A percentile compares a stretch with the other conserved stretches of the same genome.
Evolutionary conservation across 2,888 invertebrate species (phyloP).

Genomic region (Pollenia griseotomentosa): DNA sequence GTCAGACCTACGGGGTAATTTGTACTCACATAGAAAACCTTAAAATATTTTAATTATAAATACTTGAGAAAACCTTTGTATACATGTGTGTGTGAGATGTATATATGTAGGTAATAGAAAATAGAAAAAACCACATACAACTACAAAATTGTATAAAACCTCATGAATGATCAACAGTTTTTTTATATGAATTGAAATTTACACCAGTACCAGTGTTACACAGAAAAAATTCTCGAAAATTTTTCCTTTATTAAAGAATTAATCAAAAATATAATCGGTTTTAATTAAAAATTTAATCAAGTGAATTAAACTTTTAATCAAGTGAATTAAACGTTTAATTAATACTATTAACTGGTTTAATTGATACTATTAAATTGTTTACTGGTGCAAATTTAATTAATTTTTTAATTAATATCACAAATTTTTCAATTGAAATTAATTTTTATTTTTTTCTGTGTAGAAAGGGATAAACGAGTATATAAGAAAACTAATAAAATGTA

Average conservation of each 20-base stretch:
- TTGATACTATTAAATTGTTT: too few relatives aligned
- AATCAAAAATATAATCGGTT: too few relatives aligned
- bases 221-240: too few relatives aligned
- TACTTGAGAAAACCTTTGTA: neutral
- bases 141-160: conserved; percentile 34
- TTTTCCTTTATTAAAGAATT: too few relatives aligned
- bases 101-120: neutral
- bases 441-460: too few relatives aligned
- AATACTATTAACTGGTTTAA: too few relatives aligned
- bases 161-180: conserved; percentile 44
- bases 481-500: neutral
- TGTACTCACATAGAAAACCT: neutral
- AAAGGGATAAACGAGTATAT: neutral
- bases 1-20: neutral
- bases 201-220: neutral
- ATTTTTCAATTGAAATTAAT: too few relatives aligned
- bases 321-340: too few relatives aligned
- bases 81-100: neutral
- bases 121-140: neutral
- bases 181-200: conserved; percentile 41
- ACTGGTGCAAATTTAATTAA: too few relatives aligned
- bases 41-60: conserved; percentile 28
- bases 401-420: too few relatives aligned
- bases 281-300: too few relatives aligned
- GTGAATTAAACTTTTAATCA: too few relatives aligned